Conservation (phyloP, 2,113 vertebrate species). For the Lycocorax pyrrhopterus region DNA sequence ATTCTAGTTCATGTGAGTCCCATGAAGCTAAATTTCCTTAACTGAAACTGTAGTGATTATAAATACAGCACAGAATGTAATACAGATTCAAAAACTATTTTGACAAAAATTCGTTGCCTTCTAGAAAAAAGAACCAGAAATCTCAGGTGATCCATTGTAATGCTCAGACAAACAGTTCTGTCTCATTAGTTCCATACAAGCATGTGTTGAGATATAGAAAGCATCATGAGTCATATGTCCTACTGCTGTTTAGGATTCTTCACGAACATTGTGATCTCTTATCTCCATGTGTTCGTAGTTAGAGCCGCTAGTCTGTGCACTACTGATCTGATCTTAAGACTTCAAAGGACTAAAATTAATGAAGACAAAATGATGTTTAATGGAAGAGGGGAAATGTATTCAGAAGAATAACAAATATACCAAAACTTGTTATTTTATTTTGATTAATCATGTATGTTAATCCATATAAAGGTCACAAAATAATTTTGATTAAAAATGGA, state of each 20-base stretch:
- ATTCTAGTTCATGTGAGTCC: not conserved
- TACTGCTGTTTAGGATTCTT: not conserved
- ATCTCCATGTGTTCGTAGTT: not conserved
- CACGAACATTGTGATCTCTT: not conserved
- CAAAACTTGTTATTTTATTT: not conserved
- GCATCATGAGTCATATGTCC: not conserved
- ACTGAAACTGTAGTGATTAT: not conserved
- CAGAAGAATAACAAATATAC: not conserved
- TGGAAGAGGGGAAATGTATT: rapidly evolving
- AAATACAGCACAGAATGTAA: not conserved
- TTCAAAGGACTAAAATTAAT: not conserved
- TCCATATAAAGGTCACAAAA: not conserved
- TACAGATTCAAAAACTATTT: not conserved
- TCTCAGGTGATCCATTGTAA: not conserved
- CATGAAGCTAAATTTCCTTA: not conserved
- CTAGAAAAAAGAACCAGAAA: not conserved
- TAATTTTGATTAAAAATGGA: not conserved
- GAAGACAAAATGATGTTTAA: not conserved
- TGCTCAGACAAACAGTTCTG: not conserved
- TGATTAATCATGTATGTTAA: not conserved
- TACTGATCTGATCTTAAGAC: not conserved
- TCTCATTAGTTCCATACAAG: not conserved
- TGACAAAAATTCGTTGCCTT: not conserved
- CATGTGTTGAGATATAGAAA: not conserved
- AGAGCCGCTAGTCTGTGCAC: not conserved